Evolutionary conservation across 1,140 invertebrate species (phyloP), one percentile per base, ranked within the genome.

Genomic region (Spodoptera frugiperda): DNA sequence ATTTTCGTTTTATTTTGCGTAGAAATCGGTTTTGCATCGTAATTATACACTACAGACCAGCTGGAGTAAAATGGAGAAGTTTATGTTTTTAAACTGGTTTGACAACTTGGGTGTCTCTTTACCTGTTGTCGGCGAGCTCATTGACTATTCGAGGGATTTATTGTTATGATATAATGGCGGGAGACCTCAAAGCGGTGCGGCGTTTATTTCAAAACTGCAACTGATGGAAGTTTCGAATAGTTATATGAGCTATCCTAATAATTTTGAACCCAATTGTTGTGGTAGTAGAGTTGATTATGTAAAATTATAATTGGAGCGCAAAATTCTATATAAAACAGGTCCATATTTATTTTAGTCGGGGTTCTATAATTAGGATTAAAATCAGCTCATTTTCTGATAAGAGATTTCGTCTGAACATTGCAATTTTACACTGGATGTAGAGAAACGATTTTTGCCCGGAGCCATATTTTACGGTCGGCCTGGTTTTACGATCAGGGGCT

Each of bases 1-100:
- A 46, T 59, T 49, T 73, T 59, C 39, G 55, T 73, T 73, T 61
- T 73, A 73, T 73, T 73, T 61, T 49, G 71, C 71, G 61, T 73
- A 30, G n/a, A 59, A 49, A 61, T 48, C 25, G 55, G 55, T 46
- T 17, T 39, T 72, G 17, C 49, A 61, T 61, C 44, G 30, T 71
- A 44, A 11, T 25, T 15, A 57, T 11, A 55, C 33, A 46, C 30
- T n/a, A 33, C 21, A 14, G 48, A 15, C n/a, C n/a, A 53, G n/a
- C 19, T 3, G 65, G 25, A 12, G 12, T 11, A 14, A 8, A 61
- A 33, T 11, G 8, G 65, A 11, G 9, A 54, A 33, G 68, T 71
- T 51, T 55, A 12, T 33, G 44, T 54, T 39, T 39, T 39, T 49
- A 15, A 59, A 61, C 55, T 59, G 55, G 71, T 73, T 73, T 73